Conservation (phyloP, 2,888 invertebrate species). For the Augiades crinisus region DNA sequence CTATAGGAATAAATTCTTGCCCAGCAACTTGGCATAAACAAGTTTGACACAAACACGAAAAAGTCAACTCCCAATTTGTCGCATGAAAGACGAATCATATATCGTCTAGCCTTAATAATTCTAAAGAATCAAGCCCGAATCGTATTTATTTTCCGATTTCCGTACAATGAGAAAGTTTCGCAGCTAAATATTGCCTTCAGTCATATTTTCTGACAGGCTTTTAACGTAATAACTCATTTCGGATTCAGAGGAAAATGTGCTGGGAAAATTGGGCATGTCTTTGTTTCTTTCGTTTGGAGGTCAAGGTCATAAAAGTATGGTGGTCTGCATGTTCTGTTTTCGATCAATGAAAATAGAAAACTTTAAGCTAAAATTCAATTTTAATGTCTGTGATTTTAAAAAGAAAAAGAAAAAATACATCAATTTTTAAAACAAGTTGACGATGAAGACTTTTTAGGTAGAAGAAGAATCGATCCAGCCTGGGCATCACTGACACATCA, state of each 20-base stretch:
- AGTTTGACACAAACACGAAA: too few relatives aligned
- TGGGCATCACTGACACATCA: too few relatives aligned
- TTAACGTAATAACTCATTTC: constrained; percentile 26
- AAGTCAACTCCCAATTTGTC: too few relatives aligned
- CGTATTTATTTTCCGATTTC: constrained; percentile 19
- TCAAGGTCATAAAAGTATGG: constrained; percentile 10
- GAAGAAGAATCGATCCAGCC: too few relatives aligned
- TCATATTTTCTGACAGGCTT: constrained; percentile 25
- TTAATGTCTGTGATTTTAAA: too few relatives aligned
- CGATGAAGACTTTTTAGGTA: too few relatives aligned
- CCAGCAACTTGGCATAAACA: too few relatives aligned
- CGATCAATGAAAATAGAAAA: background rate
- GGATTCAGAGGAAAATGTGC: constrained; percentile 16
- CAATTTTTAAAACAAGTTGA: too few relatives aligned
- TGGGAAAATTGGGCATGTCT: background rate
- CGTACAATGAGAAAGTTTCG: constrained; percentile 9
- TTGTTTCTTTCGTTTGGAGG: constrained; percentile 8
- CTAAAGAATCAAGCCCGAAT: background rate
- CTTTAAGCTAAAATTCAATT: too few relatives aligned
- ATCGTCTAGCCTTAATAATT: constrained; percentile 3
- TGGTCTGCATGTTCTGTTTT: too few relatives aligned
- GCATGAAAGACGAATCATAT: constrained; percentile 6
- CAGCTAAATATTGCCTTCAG: constrained; percentile 20
- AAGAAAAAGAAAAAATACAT: too few relatives aligned
- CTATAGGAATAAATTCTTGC: too few relatives aligned